Conservation (phyloP, 2,888 invertebrate species). For the Galerucella nymphaeae region DNA sequence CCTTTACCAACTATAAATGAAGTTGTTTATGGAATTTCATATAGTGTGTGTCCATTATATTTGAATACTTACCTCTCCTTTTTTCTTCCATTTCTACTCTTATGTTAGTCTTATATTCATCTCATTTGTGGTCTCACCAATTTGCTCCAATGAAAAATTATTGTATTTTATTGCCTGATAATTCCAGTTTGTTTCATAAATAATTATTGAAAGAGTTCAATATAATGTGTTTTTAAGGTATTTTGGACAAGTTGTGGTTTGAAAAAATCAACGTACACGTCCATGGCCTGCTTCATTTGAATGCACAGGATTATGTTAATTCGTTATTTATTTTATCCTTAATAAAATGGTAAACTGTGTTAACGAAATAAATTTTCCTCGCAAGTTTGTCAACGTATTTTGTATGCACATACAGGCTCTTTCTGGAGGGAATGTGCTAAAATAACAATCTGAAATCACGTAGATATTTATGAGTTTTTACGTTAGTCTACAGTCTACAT, state of each 20-base stretch:
- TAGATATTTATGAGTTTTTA: conserved; percentile 21
- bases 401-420: conserved; percentile 31
- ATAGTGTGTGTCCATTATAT: too few relatives aligned
- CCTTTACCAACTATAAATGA: too few relatives aligned
- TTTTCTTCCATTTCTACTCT: too few relatives aligned
- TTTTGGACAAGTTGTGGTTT: background rate
- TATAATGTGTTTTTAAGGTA: background rate
- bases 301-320: conserved; percentile 49
- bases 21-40: too few relatives aligned
- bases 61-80: too few relatives aligned
- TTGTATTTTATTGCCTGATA: too few relatives aligned
- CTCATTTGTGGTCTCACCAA: too few relatives aligned
- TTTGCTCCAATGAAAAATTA: too few relatives aligned
- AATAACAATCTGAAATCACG: conserved; percentile 32
- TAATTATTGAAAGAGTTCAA: background rate
- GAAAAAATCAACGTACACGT: background rate
- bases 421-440: conserved; percentile 27
- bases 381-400: conserved; percentile 31
- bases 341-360: conserved; percentile 44
- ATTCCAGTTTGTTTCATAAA: too few relatives aligned
- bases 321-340: conserved; percentile 46
- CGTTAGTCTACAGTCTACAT: conserved; percentile 1
- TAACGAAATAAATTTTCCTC: conserved; percentile 39
- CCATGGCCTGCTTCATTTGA: conserved; percentile 35
- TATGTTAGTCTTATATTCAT: too few relatives aligned